Base-by-base conservation (phyloP, 2,113 vertebrate species). In the Alethe diademata region DNA sequence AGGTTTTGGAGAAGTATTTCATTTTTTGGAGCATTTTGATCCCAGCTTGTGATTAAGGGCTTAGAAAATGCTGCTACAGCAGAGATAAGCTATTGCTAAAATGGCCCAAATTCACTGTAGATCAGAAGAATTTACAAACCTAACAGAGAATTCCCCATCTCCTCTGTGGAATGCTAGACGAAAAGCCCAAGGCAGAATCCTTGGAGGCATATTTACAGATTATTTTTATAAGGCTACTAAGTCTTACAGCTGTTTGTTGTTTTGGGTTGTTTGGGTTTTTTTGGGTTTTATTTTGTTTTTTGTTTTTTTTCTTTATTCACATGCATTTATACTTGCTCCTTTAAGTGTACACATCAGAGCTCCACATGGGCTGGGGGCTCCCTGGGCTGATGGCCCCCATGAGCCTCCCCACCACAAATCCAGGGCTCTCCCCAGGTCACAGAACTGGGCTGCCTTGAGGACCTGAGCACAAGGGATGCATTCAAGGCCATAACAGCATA, bases 321-420 rank as follows among this genome's bases (percentile, higher is more conserved):
- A 0, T n/a, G 12, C 15, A 40, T 64, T 76, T 86, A 38, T 53
- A 20, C 19, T 53, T 53, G 17, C 25, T 69, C 5, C 20, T 54
- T 43, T 29, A 7, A 54, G 20, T 5, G 20, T 11, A 19, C n/a
- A 12, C 4, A 7, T 24, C 53, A 42, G 42, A 42, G 38, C 3
- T 62, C 24, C 12, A 1, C 31, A 12, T 1, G 19, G 14, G 9
- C 29, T 48, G 61, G 16, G 56, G 58, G 7, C 4, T 86, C 6
- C 2, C 2, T 31, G 16, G 2, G n/a, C n/a, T 0, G 0, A 7
- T 54, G 45, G 22, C 6, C 12, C 25, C 36, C 43, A 14, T 26
- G 56, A 65, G 16, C 47, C 25, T 50, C 19, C 73, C 16, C 14
- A 19, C 3, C 33, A 9, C 14, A 15, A 0, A 0, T 4, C 61